Percentiles rank a stretch among this genome's conserved stretches.
Conservation (phyloP, 2,888 invertebrate species). For the Pardosa pseudoannulata region DNA sequence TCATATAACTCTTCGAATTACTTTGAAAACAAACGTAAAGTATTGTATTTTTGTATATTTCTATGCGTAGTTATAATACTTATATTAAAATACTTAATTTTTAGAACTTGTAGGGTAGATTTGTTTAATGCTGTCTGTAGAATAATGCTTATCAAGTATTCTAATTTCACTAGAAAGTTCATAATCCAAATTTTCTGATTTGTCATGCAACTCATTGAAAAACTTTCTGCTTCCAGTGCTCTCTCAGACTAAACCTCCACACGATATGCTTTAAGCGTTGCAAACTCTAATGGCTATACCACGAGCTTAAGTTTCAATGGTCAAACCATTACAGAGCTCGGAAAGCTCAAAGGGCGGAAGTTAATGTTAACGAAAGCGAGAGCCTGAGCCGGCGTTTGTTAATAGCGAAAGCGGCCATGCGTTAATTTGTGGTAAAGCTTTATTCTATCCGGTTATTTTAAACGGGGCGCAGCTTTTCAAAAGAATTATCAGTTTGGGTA, state of each 20-base stretch:
- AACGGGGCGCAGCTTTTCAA: conserved; percentile 31
- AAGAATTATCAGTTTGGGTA: conserved; percentile 41
- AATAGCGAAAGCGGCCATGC: conserved; percentile 51
- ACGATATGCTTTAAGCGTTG: not conserved
- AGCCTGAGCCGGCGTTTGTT: conserved; percentile 40
- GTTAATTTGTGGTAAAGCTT: conserved; percentile 44
- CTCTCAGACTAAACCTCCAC: not conserved
- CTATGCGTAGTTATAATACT: too few relatives aligned
- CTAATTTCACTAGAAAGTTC: too few relatives aligned
- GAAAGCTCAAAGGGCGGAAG: conserved; percentile 27
- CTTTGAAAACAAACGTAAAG: too few relatives aligned
- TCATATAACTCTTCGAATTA: too few relatives aligned
- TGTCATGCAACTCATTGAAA: too few relatives aligned
- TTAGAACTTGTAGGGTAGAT: too few relatives aligned
- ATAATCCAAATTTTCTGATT: too few relatives aligned
- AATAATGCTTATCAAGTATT: too few relatives aligned
- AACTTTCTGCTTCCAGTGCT: not conserved
- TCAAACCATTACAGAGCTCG: conserved; percentile 25
- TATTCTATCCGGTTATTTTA: conserved; percentile 30
- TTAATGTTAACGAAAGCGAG: conserved; percentile 47
- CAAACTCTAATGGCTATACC: conserved; percentile 20
- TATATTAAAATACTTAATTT: too few relatives aligned
- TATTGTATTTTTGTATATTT: too few relatives aligned
- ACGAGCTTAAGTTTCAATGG: conserved; percentile 23
- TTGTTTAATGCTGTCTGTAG: too few relatives aligned